These are phyloP conservation scores for Dysmachus trigonus DNA, from an alignment of 2,888 invertebrate genomes.

Conservation along the genomic window DNA sequence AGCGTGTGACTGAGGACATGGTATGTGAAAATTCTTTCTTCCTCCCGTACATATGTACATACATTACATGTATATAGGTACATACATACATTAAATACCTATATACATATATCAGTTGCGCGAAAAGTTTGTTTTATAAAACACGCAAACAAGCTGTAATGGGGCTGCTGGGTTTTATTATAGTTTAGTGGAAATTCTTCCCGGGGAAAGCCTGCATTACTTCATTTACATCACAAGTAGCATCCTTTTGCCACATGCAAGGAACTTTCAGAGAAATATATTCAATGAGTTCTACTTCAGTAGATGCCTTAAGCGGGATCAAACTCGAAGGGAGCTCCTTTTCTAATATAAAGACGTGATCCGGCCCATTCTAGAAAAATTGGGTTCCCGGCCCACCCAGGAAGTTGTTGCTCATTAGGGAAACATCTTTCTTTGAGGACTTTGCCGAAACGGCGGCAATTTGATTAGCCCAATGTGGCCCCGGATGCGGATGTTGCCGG, in stretches of 20 bases:
- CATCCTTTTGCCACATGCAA: background rate
- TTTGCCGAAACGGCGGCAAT: background rate
- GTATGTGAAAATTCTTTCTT: background rate
- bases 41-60: background rate
- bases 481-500: background rate
- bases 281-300: background rate
- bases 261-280: background rate
- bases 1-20: background rate
- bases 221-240: slow-evolving; percentile 9
- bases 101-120: background rate
- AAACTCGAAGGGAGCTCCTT: background rate
- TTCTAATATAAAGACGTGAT: background rate
- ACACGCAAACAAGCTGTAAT: background rate
- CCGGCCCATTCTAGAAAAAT: background rate
- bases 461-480: slow-evolving; percentile 13
- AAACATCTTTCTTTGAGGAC: slow-evolving; percentile 16
- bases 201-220: background rate
- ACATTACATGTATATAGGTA: too few species aligned
- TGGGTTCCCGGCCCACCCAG: background rate
- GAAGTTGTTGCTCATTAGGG: slow-evolving; percentile 36
- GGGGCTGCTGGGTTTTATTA: background rate
- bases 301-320: background rate
- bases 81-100: too few species aligned
- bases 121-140: background rate
- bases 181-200: background rate